These are phyloP conservation scores for Rugalucina vietnamica DNA, from an alignment of 2,888 invertebrate species.

Conservation along the genomic window DNA sequence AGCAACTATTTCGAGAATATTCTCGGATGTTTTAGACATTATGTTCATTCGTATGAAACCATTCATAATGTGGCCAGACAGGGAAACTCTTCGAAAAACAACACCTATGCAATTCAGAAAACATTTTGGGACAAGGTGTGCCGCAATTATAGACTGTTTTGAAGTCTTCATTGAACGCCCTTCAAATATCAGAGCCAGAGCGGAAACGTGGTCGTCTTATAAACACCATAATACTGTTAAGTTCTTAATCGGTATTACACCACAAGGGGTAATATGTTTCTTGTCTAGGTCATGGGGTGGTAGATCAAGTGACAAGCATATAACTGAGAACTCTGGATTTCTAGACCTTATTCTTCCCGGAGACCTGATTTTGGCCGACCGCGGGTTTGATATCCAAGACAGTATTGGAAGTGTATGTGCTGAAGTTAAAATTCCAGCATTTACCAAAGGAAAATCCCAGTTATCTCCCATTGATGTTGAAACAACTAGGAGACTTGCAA, in stretches of 20 bases:
- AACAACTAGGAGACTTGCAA: constrained; percentile 51
- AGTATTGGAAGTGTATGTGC: constrained; percentile 28
- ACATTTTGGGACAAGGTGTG: constrained; percentile 41
- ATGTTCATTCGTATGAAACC: constrained; percentile 29
- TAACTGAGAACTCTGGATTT: constrained; percentile 64
- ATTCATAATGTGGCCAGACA: constrained; percentile 38
- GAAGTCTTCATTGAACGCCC: constrained; percentile 64
- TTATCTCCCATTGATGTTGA: constrained; percentile 56
- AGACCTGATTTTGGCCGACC: constrained; percentile 58
- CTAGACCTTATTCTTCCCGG: constrained; percentile 60
- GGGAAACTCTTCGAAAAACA: constrained; percentile 42
- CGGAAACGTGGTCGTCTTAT: constrained; percentile 65
- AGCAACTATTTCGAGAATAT: constrained; percentile 28
- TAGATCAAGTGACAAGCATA: constrained; percentile 64
- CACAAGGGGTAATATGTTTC: constrained; percentile 64
- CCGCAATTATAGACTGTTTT: constrained; percentile 60
- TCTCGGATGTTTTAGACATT: constrained; percentile 19
- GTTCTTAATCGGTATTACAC: constrained; percentile 67
- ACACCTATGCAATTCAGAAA: constrained; percentile 53
- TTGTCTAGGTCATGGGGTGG: constrained; percentile 68
- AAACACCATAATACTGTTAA: constrained; percentile 68
- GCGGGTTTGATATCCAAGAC: constrained; percentile 47
- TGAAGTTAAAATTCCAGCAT: constrained; percentile 36
- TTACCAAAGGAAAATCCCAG: constrained; percentile 51
- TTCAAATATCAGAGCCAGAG: constrained; percentile 53